Base-by-base conservation (phyloP, 2,888 invertebrate species). In the Neoascia interrupta region DNA sequence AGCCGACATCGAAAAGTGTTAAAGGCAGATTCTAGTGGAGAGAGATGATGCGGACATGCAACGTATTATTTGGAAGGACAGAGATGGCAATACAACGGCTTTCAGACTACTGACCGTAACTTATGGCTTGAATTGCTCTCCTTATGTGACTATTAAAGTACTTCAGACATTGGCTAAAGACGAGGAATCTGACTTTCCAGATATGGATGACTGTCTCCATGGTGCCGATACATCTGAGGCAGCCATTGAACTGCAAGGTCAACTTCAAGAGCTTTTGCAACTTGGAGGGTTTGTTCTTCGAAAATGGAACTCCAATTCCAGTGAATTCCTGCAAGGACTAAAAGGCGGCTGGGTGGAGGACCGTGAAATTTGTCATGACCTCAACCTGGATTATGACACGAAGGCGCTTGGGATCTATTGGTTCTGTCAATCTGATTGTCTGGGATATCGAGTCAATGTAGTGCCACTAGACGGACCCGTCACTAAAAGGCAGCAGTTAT, bases 1-100 rank as follows among this genome's bases (percentile, higher is more conserved):
- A 41, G 66, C 76, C 8, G 81, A 81, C 36, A 82, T 79, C n/a
- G 74, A 70, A 41, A 81, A 75, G 15, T 72, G 72, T 5, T 81
- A 64, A 70, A 54, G 51, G 8, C 58, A 76, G 26, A 81, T 81
- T 31, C 34, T 81, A 74, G 56, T 66, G 4, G 73, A 80, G 8
- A 61, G 80, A 36, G 34, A 36, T 3, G 64, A 80, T 53, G 72
- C 79, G 10, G 66, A 73, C 10, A 61, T 80, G 73, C 63, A 72
- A 15, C 39, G 63, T n/a, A 75, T 80, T 36, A 58, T 72, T 5
- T 81, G 76, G 73, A 34, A 26, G 15, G 54, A 47, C 16, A 15
- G 60, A 1, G 5, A 60, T 13, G 51, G 45, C 1, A 19, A 5
- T 11, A 18, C 34, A 28, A 23, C 18, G 31, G 43, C 47, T 2